Conservation (phyloP, 1,140 invertebrate species). For the Bradysia coprophila region DNA sequence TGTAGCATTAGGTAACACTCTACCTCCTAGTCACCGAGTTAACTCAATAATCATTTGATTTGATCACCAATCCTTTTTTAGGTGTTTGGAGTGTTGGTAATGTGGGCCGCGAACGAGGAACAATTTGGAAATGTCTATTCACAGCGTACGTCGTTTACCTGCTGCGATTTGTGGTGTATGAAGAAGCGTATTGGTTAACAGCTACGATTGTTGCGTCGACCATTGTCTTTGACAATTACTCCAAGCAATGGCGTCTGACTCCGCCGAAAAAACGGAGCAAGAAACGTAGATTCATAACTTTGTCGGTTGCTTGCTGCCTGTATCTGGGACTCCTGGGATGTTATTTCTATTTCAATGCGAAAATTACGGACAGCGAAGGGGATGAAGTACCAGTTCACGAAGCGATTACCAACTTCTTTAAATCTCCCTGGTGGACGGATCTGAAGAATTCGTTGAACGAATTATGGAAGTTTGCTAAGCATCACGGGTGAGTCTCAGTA, state of each 20-base stretch:
- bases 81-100: conserved; percentile 82
- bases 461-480: conserved; percentile 50
- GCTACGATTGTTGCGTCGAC: conserved; percentile 40
- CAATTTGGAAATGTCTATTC: conserved; percentile 42
- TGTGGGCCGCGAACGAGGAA: conserved; percentile 60
- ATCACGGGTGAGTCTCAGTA: conserved; percentile 76
- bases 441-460: conserved; percentile 54
- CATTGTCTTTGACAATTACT: conserved; percentile 47
- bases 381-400: conserved; percentile 75
- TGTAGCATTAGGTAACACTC: conserved; percentile 48
- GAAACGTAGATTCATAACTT: conserved; percentile 25
- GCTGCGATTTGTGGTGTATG: conserved; percentile 40
- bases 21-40: too few relatives aligned
- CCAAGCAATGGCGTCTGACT: conserved; percentile 56
- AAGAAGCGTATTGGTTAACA: conserved; percentile 45
- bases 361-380: conserved; percentile 66
- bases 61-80: too few relatives aligned
- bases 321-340: conserved; percentile 57
- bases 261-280: conserved; percentile 29
- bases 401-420: conserved; percentile 75
- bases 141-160: conserved; percentile 48
- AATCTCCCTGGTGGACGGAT: conserved; percentile 63
- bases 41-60: too few relatives aligned
- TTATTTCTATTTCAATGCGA: conserved; percentile 80
- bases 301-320: conserved; percentile 39